phyloP scores from a whole-genome alignment of 2,113 vertebrate species.

The Todiramphus chloris region DNA sequence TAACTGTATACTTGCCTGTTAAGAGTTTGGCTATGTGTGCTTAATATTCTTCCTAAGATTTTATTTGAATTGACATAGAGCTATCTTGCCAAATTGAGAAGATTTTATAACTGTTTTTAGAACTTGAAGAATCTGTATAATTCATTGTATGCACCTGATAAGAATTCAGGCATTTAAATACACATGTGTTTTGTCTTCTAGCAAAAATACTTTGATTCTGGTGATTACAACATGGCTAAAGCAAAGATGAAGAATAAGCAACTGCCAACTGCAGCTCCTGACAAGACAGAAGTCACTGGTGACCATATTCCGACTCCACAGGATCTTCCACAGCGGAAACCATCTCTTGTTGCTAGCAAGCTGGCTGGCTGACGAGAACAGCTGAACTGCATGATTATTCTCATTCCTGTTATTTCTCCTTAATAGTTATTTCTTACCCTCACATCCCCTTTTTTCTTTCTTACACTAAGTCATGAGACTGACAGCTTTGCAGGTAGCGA shows the following conservation, averaged over 20 bases:
- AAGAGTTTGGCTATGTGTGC: not conserved
- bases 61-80: fast-evolving
- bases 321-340: conserved; percentile 97
- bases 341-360: conserved; percentile 98
- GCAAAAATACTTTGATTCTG: conserved; percentile 99
- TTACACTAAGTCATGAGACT: conserved; percentile 76
- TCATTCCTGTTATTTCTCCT: conserved; percentile 82
- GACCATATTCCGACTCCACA: conserved; percentile 99
- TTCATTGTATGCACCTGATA: not conserved
- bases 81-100: not conserved
- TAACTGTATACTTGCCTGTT: not conserved
- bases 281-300: conserved; percentile 96
- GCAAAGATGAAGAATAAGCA: conserved; percentile 99
- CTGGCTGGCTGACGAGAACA: conserved; percentile 89
- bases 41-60: not conserved
- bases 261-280: conserved; percentile 88
- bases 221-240: conserved; percentile 99
- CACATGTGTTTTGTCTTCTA: conserved; percentile 67
- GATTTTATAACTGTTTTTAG: not conserved
- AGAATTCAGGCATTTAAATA: not conserved
- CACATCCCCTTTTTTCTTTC: conserved; percentile 68
- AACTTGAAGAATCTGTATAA: not conserved
- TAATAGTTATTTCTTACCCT: conserved; percentile 71
- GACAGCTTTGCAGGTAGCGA: conserved; percentile 78
- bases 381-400: conserved; percentile 79